Evolutionary conservation across 1,140 invertebrate species (phyloP).

Genomic region (Bradysia coprophila): DNA sequence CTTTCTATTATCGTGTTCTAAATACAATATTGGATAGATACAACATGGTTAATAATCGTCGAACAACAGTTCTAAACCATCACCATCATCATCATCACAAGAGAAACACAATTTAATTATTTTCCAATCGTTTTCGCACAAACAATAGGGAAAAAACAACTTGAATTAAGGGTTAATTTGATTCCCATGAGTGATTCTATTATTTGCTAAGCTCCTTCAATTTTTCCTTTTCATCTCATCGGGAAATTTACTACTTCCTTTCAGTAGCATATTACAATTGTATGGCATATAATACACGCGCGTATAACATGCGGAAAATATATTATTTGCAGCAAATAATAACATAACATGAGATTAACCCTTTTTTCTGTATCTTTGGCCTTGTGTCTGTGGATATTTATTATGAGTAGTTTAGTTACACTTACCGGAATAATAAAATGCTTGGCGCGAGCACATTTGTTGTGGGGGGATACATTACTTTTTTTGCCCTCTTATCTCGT

Average conservation of each 20-base stretch:
- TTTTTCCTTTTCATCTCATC: neutral
- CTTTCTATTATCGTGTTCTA: no score
- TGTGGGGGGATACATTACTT: no score
- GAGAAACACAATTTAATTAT: conserved; percentile 1
- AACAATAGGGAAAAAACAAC: neutral
- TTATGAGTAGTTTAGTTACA: no score
- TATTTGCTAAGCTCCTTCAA: conserved; percentile 2
- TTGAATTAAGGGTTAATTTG: conserved; percentile 2
- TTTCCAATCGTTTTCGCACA: conserved; percentile 1
- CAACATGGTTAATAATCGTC: no score
- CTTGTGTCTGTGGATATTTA: no score
- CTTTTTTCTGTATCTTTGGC: neutral
- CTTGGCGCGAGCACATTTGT: no score
- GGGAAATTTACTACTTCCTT: neutral
- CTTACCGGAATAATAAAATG: no score
- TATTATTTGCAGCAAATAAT: neutral
- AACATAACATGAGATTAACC: neutral
- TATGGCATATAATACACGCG: no score
- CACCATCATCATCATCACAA: neutral
- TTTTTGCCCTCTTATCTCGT: no score
- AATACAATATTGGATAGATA: no score
- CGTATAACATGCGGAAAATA: no score
- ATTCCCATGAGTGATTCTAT: conserved; percentile 3
- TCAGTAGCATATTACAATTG: no score
- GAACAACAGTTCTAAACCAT: neutral